Evolutionary conservation across 1,140 invertebrate genomes (phyloP), one percentile per base, ranked within the genome.

Genomic region (Chironomus tepperi): DNA sequence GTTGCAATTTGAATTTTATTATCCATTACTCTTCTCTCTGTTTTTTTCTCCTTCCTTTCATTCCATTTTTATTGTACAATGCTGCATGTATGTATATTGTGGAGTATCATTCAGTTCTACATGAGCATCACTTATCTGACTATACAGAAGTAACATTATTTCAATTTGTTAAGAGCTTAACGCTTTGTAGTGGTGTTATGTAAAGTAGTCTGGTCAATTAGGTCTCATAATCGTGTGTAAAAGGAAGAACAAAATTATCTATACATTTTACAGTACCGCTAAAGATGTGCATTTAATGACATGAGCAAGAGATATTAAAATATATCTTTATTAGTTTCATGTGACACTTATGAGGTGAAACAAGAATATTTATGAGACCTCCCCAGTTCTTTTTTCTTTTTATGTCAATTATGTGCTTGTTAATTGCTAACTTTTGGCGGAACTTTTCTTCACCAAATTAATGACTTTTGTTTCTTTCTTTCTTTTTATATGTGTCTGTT

Each of bases 1-100:
- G n/a, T 70, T 70, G 65, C 65, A 70, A 70, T 70, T 70, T 70
- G 10, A 70, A 70, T 70, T 70, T 70, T 70, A 70, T 70, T 70
- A 21, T 21, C 19, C 19, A 21, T 70, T 70, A 21, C 65, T 70
- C 18, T 70, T 70, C 65, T 18, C 7, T 70, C 19, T n/a, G n/a
- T n/a, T n/a, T 70, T 19, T 21, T 70, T 70, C 65, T 18, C 18
- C 18, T 70, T 70, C 10, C 16, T 19, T 70, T 70, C n/a, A 18
- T 70, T 6, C 65, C 16, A 10, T 70, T 18, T 18, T 70, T 7
- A 70, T 8, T 70, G 65, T 34, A 34, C 24, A 34, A 34, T 34
- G 24, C 24, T 34, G 24, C 24, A 34, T 34, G 24, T 34, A 34
- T 34, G n/a, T n/a, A n/a, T n/a, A n/a, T 34, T 34, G 24, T 5